phyloP scores from a whole-genome alignment of 2,797 vertebrate species.

The Lepilemur ruficaudatus region DNA sequence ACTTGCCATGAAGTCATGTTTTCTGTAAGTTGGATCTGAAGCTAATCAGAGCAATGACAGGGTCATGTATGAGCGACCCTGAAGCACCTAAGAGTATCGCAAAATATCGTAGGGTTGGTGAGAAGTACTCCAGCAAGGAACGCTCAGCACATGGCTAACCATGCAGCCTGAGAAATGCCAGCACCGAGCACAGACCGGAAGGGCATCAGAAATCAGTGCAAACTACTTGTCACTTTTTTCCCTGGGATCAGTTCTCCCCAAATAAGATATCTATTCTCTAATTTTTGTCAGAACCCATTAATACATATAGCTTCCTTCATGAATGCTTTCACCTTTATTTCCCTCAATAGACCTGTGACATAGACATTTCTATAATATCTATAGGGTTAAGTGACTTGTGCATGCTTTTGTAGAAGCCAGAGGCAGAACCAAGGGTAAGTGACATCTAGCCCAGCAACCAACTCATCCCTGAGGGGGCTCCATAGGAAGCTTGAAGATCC shows the following conservation, averaged over 20 bases:
- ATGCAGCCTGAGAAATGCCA: not conserved
- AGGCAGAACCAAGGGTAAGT: not conserved
- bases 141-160: not conserved
- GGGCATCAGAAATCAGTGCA: not conserved
- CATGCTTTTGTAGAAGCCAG: not conserved
- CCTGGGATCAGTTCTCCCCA: not conserved
- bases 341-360: not conserved
- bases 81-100: not conserved
- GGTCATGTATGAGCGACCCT: not conserved
- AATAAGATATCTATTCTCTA: not conserved
- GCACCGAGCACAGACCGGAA: too few species aligned
- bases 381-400: not conserved
- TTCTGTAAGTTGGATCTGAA: not conserved
- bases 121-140: not conserved
- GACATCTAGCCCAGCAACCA: too few species aligned
- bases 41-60: not conserved
- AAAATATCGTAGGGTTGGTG: not conserved
- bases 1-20: not conserved
- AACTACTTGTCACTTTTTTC: not conserved
- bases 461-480: not conserved
- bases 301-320: not conserved
- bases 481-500: too few species aligned
- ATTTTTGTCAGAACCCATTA: not conserved
- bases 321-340: conserved; percentile 46
- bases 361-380: not conserved